These are phyloP conservation scores for Tanypteryx hageni DNA, from an alignment of 2,888 invertebrate genomes.

Conservation along the genomic window DNA sequence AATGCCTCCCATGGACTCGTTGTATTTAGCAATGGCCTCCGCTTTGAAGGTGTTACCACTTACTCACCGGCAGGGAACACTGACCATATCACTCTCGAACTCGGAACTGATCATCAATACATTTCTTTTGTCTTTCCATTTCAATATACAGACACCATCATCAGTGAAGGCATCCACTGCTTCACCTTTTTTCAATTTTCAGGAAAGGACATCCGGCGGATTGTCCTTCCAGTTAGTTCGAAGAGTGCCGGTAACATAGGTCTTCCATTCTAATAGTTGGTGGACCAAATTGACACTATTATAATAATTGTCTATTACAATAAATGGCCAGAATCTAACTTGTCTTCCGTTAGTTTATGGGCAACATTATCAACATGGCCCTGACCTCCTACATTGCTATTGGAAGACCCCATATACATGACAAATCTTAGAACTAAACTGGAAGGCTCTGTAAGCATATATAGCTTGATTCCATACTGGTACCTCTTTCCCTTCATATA, in stretches of 20 bases:
- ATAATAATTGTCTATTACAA: constrained; percentile 65
- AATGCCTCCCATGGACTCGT: too few species aligned
- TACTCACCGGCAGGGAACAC: not conserved
- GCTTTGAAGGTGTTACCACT: too few species aligned
- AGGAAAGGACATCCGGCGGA: not conserved
- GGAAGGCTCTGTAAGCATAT: too few species aligned
- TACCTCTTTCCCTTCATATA: not conserved
- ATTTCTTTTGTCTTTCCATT: constrained; percentile 63
- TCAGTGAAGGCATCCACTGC: too few species aligned
- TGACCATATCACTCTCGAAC: too few species aligned
- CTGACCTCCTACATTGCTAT: constrained; percentile 19
- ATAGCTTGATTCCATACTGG: not conserved
- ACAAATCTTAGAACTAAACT: too few species aligned
- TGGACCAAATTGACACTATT: constrained; percentile 63
- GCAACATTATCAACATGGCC: too few species aligned
- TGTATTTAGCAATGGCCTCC: too few species aligned
- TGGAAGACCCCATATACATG: not conserved
- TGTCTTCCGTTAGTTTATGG: too few species aligned
- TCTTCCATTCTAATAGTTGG: constrained; percentile 32
- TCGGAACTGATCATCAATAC: constrained; percentile 64
- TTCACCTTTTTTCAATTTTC: too few species aligned
- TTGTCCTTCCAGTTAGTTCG: constrained; percentile 57
- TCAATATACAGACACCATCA: constrained; percentile 47
- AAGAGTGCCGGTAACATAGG: constrained; percentile 61
- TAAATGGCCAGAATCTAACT: constrained; percentile 35